Conservation (phyloP, 2,113 vertebrate genomes). For the Archilochus colubris region DNA sequence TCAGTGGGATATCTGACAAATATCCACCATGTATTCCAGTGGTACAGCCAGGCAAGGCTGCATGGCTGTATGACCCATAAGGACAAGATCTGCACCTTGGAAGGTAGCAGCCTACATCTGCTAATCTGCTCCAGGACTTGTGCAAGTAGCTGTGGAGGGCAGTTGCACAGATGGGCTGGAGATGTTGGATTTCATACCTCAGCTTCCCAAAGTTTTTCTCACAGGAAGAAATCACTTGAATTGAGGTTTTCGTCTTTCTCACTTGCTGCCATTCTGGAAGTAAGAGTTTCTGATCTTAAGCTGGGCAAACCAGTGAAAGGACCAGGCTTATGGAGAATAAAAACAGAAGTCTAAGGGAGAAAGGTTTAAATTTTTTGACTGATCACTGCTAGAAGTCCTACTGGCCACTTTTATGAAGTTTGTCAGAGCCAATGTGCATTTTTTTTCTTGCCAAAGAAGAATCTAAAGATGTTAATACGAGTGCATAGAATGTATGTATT, state of each 20-base stretch:
- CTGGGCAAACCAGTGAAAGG: neutral
- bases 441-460: neutral
- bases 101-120: constrained; percentile 11
- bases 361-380: neutral
- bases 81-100: neutral
- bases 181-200: neutral
- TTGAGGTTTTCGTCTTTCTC: neutral
- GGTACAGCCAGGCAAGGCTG: neutral
- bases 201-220: neutral
- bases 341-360: neutral
- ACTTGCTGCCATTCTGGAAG: neutral
- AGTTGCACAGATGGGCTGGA: constrained; percentile 35
- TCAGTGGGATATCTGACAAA: neutral
- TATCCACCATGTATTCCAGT: accelerated
- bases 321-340: neutral
- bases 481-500: neutral
- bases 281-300: neutral
- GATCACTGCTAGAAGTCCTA: neutral
- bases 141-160: constrained; percentile 22
- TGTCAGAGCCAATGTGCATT: neutral
- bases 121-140: neutral
- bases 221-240: neutral
- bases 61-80: neutral
- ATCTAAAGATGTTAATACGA: neutral
- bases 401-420: neutral